phyloP scores from a whole-genome alignment of 2,113 vertebrate genomes.

The Nerophis lumbriciformis region DNA sequence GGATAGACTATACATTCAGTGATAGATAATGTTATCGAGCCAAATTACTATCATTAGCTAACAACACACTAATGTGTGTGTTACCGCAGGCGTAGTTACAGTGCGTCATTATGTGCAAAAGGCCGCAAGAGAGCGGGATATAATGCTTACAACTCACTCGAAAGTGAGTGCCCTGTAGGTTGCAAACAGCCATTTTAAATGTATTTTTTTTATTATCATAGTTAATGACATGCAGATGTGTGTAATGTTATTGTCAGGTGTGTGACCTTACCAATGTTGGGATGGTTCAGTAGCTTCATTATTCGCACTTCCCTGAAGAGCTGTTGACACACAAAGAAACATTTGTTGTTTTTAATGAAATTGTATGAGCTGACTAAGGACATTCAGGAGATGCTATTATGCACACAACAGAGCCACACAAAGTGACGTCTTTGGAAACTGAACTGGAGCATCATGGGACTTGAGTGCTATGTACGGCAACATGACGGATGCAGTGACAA shows the following conservation, averaged over 20 bases:
- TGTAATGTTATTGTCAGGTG: not conserved
- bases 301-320: conserved; percentile 97
- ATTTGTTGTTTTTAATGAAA: conserved; percentile 5
- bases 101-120: too few species aligned
- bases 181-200: too few species aligned
- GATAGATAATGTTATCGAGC: too few species aligned
- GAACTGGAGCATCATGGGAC: conserved; percentile 22
- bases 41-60: too few species aligned
- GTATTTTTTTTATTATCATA: too few species aligned
- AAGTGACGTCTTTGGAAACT: conserved; percentile 9
- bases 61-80: too few species aligned
- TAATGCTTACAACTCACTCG: too few species aligned
- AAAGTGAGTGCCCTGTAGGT: too few species aligned
- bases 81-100: too few species aligned
- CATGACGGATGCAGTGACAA: conserved; percentile 20
- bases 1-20: too few species aligned
- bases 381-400: conserved; percentile 2
- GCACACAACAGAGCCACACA: conserved; percentile 9
- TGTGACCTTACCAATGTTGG: conserved; percentile 85
- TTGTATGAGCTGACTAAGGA: conserved; percentile 9
- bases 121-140: too few species aligned
- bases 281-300: conserved; percentile 98
- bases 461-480: conserved; percentile 30
- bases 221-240: not conserved
- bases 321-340: conserved; percentile 70